Percentiles rank a stretch among this genome's conserved stretches.
phyloP scores from a whole-genome alignment of 2,888 invertebrate genomes.

The Volucella inflata region DNA sequence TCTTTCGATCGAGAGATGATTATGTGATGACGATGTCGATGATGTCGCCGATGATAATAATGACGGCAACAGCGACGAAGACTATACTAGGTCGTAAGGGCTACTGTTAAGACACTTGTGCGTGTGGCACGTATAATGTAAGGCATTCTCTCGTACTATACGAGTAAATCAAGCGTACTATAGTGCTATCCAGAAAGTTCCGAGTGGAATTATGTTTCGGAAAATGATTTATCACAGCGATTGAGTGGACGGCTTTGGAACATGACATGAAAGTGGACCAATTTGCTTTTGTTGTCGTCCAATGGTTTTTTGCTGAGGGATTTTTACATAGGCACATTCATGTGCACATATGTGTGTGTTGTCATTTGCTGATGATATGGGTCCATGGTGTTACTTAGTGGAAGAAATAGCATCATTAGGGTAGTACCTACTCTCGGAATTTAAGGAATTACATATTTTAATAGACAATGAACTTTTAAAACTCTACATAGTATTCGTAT shows the following conservation, averaged over 20 bases:
- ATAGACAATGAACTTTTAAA: too few species aligned
- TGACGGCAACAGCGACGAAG: slow-evolving; percentile 32
- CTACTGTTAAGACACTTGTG: slow-evolving; percentile 48
- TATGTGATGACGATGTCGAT: slow-evolving; percentile 68
- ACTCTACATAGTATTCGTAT: too few species aligned
- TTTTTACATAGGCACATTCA: slow-evolving; percentile 44
- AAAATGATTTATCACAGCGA: slow-evolving; percentile 76
- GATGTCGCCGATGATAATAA: slow-evolving; percentile 57
- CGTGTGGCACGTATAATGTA: slow-evolving; percentile 50
- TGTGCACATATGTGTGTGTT: too few species aligned
- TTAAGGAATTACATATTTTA: too few species aligned
- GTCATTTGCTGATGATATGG: too few species aligned
- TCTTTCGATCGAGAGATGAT: slow-evolving; percentile 71
- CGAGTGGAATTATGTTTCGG: slow-evolving; percentile 74
- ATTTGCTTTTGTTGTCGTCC: slow-evolving; percentile 76
- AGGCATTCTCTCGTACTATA: slow-evolving; percentile 53
- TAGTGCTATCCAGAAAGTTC: slow-evolving; percentile 39
- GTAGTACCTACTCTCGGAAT: too few species aligned
- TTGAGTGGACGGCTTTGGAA: slow-evolving; percentile 73
- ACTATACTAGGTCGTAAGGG: slow-evolving; percentile 52
- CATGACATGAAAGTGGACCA: slow-evolving; percentile 76
- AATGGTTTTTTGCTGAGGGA: slow-evolving; percentile 44
- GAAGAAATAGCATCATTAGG: too few species aligned
- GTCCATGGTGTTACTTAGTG: too few species aligned
- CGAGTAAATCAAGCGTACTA: slow-evolving; percentile 59